Evolutionary conservation across 2,797 vertebrate species (phyloP).

Genomic region (Corythornis leucogaster): DNA sequence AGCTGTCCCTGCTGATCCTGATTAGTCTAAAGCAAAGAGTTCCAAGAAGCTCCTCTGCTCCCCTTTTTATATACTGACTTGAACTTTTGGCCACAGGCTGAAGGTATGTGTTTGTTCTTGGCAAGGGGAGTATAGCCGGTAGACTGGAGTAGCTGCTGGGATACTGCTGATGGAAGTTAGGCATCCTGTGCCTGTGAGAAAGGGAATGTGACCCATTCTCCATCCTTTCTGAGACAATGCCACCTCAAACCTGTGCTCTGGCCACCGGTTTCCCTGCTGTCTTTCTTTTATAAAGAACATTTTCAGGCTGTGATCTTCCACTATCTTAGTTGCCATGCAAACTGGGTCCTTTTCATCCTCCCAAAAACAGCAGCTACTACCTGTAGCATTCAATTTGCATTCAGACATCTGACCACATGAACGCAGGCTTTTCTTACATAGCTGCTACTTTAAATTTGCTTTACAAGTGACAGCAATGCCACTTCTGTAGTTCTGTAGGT

Average conservation of each 20-base stretch:
- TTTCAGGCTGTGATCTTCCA: neutral
- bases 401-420: neutral
- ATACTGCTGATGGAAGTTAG: neutral
- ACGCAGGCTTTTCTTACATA: neutral
- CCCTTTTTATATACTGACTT: neutral
- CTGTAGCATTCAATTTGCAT: neutral
- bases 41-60: neutral
- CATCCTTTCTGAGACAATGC: neutral
- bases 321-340: neutral
- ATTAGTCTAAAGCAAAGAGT: slow-evolving; percentile 38
- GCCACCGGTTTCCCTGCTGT: neutral
- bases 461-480: neutral
- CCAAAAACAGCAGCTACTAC: neutral
- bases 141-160: neutral
- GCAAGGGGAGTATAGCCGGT: no score
- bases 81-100: neutral
- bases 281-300: neutral
- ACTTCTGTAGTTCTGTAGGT: slow-evolving; percentile 19
- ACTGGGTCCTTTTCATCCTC: neutral
- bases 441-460: neutral
- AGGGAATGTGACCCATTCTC: rapidly evolving
- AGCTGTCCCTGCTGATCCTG: slow-evolving; percentile 50
- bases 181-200: neutral
- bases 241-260: neutral
- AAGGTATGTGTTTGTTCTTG: neutral